Evolutionary conservation across 2,113 vertebrate genomes (phyloP).

Genomic region (Plestiodon gilberti): DNA sequence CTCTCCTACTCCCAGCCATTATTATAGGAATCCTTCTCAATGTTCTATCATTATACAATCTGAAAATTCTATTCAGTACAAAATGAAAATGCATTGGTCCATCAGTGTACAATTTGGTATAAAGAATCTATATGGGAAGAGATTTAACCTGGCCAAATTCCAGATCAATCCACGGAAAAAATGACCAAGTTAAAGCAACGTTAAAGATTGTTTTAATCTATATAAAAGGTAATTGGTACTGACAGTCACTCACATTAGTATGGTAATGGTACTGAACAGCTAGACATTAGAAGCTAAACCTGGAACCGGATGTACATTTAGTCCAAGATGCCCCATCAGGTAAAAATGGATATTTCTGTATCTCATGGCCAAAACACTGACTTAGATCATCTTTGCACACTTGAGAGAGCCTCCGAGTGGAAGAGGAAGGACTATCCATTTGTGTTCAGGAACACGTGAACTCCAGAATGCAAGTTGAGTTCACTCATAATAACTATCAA

Average conservation of each 20-base stretch:
- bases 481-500: background rate
- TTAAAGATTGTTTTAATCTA: background rate
- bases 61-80: too few relatives aligned
- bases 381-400: background rate
- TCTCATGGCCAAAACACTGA: background rate
- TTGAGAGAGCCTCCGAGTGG: background rate
- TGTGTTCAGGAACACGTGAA: background rate
- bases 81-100: too few relatives aligned
- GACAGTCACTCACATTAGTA: background rate
- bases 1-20: slow-evolving; percentile 18
- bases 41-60: too few relatives aligned
- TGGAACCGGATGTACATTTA: background rate
- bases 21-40: background rate
- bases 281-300: too few relatives aligned
- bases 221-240: background rate
- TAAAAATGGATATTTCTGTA: background rate
- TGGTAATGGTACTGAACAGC: background rate
- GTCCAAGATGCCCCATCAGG: background rate
- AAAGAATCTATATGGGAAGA: too few relatives aligned
- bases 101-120: too few relatives aligned
- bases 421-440: background rate
- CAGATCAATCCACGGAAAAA: too few relatives aligned
- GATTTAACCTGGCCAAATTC: too few relatives aligned
- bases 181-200: too few relatives aligned
- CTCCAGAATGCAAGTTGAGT: background rate